These are phyloP conservation scores for Pemphredon lugubris DNA, from an alignment of 2,888 invertebrate genomes.

Conservation along the genomic window DNA sequence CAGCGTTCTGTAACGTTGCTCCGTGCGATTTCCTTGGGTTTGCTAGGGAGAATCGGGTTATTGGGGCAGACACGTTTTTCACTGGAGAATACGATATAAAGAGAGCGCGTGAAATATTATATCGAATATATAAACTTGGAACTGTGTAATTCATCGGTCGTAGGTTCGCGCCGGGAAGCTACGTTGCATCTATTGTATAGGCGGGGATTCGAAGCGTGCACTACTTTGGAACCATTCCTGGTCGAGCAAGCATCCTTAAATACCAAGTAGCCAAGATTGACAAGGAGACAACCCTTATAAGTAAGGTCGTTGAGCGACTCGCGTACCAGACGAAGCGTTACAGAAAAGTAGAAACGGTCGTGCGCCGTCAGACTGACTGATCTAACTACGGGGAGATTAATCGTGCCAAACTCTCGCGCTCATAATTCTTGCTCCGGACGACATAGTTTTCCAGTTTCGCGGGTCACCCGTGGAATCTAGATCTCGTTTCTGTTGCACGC, in stretches of 20 bases:
- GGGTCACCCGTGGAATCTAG: conserved; percentile 41
- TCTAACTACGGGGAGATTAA: conserved; percentile 23
- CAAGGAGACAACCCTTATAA: conserved; percentile 18
- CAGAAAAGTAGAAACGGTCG: background rate
- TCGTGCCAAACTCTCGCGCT: conserved; percentile 12
- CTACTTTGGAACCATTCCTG: too few relatives aligned
- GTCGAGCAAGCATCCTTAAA: conserved; percentile 23
- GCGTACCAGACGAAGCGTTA: background rate
- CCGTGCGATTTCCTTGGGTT: conserved; percentile 6
- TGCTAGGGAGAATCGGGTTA: conserved; percentile 19
- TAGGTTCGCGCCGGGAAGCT: too few relatives aligned
- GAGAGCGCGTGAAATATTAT: too few relatives aligned
- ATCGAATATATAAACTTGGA: too few relatives aligned
- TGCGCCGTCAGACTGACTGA: background rate
- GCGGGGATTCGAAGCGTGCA: too few relatives aligned
- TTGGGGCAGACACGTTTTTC: conserved; percentile 8
- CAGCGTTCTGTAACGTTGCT: conserved; percentile 9
- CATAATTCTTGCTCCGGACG: conserved; percentile 11
- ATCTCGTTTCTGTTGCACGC: conserved; percentile 35
- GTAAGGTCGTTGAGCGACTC: conserved; percentile 29
- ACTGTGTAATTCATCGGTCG: too few relatives aligned
- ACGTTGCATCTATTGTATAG: too few relatives aligned
- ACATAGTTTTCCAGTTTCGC: conserved; percentile 40
- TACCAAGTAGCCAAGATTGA: conserved; percentile 10
- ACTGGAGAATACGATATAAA: too few relatives aligned